Percentiles rank a stretch among this genome's conserved stretches.
Conservation (phyloP, 2,113 vertebrate species). For the Rhineura floridana region DNA sequence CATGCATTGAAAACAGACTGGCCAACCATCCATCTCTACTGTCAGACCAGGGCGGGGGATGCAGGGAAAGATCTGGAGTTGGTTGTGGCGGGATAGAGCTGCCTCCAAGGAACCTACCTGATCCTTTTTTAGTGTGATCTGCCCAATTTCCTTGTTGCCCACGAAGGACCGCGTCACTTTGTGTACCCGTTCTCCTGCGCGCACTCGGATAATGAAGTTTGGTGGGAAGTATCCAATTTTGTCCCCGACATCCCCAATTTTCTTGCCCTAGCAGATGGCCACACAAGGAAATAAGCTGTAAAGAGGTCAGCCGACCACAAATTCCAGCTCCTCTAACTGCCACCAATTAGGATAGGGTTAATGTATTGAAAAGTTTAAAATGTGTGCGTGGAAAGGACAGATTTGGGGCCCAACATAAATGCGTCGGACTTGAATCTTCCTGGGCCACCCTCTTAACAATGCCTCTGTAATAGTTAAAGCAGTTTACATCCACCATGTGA, state of each 20-base stretch:
- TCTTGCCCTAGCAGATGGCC: constrained; percentile 83
- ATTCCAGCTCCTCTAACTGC: neutral
- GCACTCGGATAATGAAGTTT: constrained; percentile 93
- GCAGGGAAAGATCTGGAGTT: no score
- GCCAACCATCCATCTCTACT: no score
- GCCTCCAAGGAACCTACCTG: constrained; percentile 77
- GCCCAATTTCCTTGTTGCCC: constrained; percentile 93
- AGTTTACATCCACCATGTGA: neutral
- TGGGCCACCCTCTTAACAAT: no score
- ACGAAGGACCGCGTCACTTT: constrained; percentile 92
- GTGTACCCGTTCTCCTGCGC: constrained; percentile 87
- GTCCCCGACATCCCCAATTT: constrained; percentile 76
- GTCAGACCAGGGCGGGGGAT: no score
- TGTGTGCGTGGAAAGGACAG: neutral
- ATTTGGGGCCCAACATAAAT: no score
- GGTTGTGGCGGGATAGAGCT: no score
- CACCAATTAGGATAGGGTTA: neutral
- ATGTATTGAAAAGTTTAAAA: neutral
- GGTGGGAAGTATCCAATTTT: constrained; percentile 93
- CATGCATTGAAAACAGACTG: no score
- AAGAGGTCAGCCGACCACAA: neutral
- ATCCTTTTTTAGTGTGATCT: constrained; percentile 97
- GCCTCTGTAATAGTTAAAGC: neutral
- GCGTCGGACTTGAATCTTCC: no score
- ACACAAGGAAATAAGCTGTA: neutral